These are phyloP conservation scores for Lacerta agilis DNA, from an alignment of 2,797 vertebrate genomes.

Conservation along the genomic window DNA sequence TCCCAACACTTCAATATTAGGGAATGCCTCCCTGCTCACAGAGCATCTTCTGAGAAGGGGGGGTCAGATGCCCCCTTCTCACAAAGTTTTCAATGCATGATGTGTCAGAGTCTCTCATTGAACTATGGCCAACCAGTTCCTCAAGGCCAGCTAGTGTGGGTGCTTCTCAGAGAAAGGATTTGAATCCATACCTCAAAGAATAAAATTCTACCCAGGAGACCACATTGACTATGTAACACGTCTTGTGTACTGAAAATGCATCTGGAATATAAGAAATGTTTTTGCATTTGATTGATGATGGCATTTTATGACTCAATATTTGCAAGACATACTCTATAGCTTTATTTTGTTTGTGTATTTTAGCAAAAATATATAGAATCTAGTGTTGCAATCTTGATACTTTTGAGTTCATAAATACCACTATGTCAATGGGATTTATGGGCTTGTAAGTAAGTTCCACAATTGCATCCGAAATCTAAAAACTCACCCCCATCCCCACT, in stretches of 20 bases:
- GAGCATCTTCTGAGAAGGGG: not conserved
- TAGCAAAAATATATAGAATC: constrained; percentile 11
- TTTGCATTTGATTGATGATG: constrained; percentile 19
- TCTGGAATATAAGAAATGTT: constrained; percentile 14
- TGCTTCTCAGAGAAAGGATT: not conserved
- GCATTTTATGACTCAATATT: constrained; percentile 20
- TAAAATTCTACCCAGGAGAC: not conserved
- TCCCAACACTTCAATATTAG: not conserved
- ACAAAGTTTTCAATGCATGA: not conserved
- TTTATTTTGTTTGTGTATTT: constrained; percentile 21
- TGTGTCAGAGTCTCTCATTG: not conserved
- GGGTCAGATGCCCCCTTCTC: not conserved
- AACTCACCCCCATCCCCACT: not conserved
- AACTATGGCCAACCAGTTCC: too few relatives aligned
- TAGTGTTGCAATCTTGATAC: constrained; percentile 12
- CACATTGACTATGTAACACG: not conserved
- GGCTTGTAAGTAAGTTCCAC: constrained; percentile 7
- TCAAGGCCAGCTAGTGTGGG: not conserved
- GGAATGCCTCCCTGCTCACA: not conserved
- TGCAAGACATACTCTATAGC: not conserved
- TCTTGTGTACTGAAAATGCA: not conserved
- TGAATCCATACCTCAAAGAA: not conserved
- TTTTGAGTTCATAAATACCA: constrained; percentile 27
- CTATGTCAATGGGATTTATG: constrained; percentile 27
- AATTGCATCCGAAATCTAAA: constrained; percentile 12